A percentile compares a stretch with the other conserved stretches of the same genome.
phyloP scores from a whole-genome alignment of 2,888 invertebrate genomes.

The Lasioglossum vierecki region DNA sequence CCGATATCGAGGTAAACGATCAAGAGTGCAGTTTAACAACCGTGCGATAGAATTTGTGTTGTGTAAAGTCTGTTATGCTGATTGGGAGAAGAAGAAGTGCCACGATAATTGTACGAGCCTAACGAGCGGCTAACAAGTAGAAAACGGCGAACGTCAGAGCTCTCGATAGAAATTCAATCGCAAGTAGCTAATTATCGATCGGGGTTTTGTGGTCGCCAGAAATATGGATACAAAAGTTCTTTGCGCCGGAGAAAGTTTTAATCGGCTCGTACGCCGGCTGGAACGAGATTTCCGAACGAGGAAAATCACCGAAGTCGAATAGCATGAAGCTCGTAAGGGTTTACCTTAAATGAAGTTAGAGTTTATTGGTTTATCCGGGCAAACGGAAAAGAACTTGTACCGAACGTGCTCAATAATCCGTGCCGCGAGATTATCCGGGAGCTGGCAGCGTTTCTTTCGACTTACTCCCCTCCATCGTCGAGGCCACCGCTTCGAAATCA shows the following conservation, averaged over 20 bases:
- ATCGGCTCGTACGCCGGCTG: constrained; percentile 48
- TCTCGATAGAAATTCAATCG: not conserved
- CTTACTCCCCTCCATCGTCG: constrained; percentile 42
- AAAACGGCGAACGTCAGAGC: not conserved
- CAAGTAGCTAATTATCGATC: not conserved
- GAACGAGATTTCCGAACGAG: constrained; percentile 55
- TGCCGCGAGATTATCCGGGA: constrained; percentile 69
- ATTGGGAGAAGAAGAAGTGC: not conserved
- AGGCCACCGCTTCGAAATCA: constrained; percentile 59
- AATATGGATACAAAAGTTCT: constrained; percentile 56
- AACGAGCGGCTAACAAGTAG: not conserved
- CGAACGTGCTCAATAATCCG: constrained; percentile 74
- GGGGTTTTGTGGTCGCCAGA: constrained; percentile 10
- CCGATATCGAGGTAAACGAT: not conserved
- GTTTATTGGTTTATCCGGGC: constrained; percentile 72
- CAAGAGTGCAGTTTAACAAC: not conserved
- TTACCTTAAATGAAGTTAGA: constrained; percentile 72
- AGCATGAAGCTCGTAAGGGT: constrained; percentile 64
- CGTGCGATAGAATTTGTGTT: not conserved
- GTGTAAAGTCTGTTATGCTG: not conserved
- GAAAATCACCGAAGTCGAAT: constrained; percentile 62
- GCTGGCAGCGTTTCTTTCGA: constrained; percentile 65
- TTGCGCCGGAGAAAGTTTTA: constrained; percentile 44
- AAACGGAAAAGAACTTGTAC: constrained; percentile 71
- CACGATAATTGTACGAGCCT: not conserved